Conservation (phyloP, 2,797 vertebrate genomes). For the Hemitrygon akajei region DNA sequence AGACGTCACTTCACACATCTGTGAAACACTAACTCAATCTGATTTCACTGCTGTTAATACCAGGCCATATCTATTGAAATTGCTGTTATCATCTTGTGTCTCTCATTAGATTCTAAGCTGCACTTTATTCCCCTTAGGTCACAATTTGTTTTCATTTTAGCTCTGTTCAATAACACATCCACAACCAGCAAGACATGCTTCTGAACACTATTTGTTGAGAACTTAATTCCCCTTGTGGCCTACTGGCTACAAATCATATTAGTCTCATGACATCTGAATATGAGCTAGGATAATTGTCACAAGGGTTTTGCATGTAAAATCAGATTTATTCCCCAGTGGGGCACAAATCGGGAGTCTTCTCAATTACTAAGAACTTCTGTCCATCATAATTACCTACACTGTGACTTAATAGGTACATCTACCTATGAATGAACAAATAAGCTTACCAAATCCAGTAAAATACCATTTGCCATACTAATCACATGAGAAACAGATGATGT, state of each 20-base stretch:
- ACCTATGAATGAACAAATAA: not conserved
- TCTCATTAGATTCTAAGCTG: not conserved
- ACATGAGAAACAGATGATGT: not conserved
- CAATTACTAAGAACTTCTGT: not conserved
- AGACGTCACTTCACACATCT: not conserved
- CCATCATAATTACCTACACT: not conserved
- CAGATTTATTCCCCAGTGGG: not conserved
- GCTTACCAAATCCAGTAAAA: not conserved
- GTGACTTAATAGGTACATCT: not conserved
- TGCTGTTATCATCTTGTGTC: not conserved
- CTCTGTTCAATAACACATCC: not conserved
- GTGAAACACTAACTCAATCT: not conserved
- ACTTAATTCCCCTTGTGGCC: not conserved
- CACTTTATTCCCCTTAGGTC: not conserved
- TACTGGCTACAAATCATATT: not conserved
- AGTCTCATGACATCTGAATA: not conserved
- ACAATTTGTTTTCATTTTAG: not conserved
- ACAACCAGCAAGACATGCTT: not conserved
- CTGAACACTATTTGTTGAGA: not conserved
- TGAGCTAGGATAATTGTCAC: not conserved
- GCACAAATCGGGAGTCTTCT: not conserved
- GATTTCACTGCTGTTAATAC: not conserved
- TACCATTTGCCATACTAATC: too few species aligned
- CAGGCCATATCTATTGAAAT: not conserved
- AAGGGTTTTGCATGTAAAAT: not conserved